Evolutionary conservation across 2,113 vertebrate species (phyloP).

Genomic region (Spilogale gracilis): DNA sequence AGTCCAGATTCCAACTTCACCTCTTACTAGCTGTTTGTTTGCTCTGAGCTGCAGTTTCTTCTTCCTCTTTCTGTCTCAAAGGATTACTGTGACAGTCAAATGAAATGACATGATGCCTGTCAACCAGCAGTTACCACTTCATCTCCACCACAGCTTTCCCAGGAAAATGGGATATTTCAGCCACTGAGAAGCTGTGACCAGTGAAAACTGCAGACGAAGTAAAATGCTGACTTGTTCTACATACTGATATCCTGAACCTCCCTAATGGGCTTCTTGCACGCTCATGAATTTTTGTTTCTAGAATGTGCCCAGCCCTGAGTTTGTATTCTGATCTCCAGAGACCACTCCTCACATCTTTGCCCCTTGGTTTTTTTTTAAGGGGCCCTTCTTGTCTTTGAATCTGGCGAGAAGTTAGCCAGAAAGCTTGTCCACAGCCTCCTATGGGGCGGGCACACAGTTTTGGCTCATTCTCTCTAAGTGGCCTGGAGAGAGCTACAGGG

Average conservation of each 20-base stretch:
- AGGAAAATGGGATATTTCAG: slow-evolving; percentile 32
- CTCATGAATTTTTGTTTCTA: slow-evolving; percentile 45
- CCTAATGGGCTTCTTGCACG: background rate
- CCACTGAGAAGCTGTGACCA: background rate
- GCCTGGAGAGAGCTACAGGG: slow-evolving; percentile 36
- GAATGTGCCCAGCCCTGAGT: background rate
- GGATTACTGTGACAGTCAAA: slow-evolving; percentile 45
- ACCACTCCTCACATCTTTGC: background rate
- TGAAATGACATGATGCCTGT: slow-evolving; percentile 36
- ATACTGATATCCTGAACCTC: slow-evolving; percentile 4
- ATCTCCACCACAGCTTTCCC: slow-evolving; percentile 30
- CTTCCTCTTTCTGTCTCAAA: slow-evolving; percentile 59
- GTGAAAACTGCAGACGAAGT: slow-evolving; percentile 25
- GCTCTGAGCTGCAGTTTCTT: slow-evolving; percentile 31
- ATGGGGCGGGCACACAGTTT: background rate
- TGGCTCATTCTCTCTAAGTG: slow-evolving; percentile 11
- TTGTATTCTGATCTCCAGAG: slow-evolving; percentile 23
- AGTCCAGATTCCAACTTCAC: slow-evolving; percentile 40
- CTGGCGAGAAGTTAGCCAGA: slow-evolving; percentile 43
- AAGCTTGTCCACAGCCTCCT: background rate
- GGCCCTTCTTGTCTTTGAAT: slow-evolving; percentile 6
- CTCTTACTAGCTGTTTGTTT: slow-evolving; percentile 20
- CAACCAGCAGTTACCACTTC: background rate
- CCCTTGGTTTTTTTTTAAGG: slow-evolving; percentile 60
- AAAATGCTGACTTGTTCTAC: background rate